Evolutionary conservation across 2,113 vertebrate genomes (phyloP).

Genomic region (Suricata suricatta): DNA sequence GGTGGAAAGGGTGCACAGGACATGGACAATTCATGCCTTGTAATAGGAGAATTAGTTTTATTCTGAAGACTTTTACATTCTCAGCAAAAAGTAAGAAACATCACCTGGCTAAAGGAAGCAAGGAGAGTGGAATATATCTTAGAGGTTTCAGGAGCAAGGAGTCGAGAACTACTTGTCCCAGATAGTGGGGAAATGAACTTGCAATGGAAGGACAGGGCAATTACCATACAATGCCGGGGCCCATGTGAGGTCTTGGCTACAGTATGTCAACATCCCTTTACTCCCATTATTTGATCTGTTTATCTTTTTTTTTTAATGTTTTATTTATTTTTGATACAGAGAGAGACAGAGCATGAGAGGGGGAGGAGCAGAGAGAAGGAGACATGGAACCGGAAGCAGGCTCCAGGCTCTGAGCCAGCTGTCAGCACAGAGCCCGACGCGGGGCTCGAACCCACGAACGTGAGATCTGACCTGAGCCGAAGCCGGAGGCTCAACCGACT

Average conservation of each 20-base stretch:
- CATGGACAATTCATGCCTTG: background rate
- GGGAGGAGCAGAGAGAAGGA: too few species aligned
- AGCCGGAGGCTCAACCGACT: too few species aligned
- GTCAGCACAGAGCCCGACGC: too few species aligned
- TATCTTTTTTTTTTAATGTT: too few species aligned
- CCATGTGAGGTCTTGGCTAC: background rate
- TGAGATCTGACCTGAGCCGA: too few species aligned
- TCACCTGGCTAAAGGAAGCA: background rate
- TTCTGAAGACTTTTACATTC: background rate
- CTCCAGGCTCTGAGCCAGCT: too few species aligned
- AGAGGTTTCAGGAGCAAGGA: background rate
- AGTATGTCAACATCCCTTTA: background rate
- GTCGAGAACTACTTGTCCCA: background rate
- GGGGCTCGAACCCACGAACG: too few species aligned
- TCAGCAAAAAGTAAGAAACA: background rate
- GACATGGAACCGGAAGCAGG: too few species aligned
- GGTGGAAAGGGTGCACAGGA: background rate
- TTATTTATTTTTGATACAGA: too few species aligned
- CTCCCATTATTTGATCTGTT: background rate
- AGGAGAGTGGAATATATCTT: background rate
- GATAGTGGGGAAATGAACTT: background rate
- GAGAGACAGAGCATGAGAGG: too few species aligned
- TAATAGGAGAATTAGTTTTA: background rate
- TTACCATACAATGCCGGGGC: background rate
- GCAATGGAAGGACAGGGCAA: background rate